A percentile compares a stretch with the other conserved stretches of the same genome.
Conservation (phyloP, 53 echinoderm and acorn worm species). For the Crossaster papposus region DNA sequence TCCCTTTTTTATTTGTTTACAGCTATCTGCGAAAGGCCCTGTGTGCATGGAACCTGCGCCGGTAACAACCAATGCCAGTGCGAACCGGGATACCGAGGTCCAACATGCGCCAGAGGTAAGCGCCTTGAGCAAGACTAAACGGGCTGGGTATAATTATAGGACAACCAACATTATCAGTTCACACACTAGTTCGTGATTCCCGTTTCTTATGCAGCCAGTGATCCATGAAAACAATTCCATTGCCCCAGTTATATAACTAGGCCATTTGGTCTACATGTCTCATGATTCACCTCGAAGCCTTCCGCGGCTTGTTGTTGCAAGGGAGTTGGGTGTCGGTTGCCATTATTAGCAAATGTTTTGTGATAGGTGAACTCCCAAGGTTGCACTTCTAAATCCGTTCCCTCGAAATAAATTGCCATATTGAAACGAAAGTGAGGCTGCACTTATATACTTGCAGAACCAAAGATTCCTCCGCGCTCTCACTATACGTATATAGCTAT, state of each 20-base stretch:
- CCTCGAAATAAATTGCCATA: not conserved
- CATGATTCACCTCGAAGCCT: not conserved
- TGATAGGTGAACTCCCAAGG: not conserved
- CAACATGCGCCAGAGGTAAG: constrained; percentile 82
- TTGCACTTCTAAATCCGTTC: not conserved
- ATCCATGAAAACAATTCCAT: not conserved
- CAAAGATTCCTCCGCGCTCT: no score
- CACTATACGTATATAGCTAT: no score
- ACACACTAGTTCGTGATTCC: not conserved
- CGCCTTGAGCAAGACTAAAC: not conserved
- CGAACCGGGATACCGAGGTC: constrained; percentile 73
- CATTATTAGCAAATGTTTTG: not conserved
- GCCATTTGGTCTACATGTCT: not conserved
- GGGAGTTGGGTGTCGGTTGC: not conserved
- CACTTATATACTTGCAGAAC: no score
- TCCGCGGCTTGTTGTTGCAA: not conserved
- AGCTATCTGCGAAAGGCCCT: constrained; percentile 77
- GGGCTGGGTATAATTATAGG: not conserved
- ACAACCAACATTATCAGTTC: not conserved
- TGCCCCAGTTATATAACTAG: not conserved
- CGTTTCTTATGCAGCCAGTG: not conserved
- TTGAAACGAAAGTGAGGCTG: no score
- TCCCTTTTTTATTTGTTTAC: constrained; percentile 10
- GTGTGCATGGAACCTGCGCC: constrained; percentile 84
- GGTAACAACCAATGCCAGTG: constrained; percentile 78